Evolutionary conservation across 2,113 vertebrate species (phyloP), one percentile per base, ranked within the genome.

Genomic region (Enhydra lutris): DNA sequence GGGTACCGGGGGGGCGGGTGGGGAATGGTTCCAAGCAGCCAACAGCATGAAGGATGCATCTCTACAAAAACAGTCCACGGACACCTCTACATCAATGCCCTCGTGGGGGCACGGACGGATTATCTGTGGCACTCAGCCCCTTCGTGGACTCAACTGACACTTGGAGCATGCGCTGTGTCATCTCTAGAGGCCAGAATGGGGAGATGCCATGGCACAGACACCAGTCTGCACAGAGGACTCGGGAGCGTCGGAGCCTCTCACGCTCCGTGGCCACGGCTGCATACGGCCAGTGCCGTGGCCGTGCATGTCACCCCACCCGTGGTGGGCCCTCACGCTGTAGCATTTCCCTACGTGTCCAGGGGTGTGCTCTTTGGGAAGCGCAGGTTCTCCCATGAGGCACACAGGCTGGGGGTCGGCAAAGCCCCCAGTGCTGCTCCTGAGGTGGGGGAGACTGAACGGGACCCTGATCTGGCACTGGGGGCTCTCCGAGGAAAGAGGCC

Each of bases 91-190:
- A 1, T 17, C 74, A 5, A 14, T 1, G 14, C 8, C 74, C 26
- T 47, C 1, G 26, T 7, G 26, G 15, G 42, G 26, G 42, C 4
- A 14, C 7, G 1, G 11, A 47, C 7, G 2, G 36, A 31, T 42
- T 0, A 1, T 45, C 24, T 17, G 14, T 1, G 24, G 73, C 3
- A 26, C 42, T 15, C 24, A 17, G 42, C 39, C 24, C 0, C n/a
- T 3, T 1, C 0, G 42, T 31, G 42, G 15, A 15, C 26, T 15
- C 39, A 12, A 15, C 42, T 18, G 26, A 9, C 24, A 8, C 74
- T 2, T 14, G 8, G 24, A 9, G 24, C 74, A 17, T 1, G 42
- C 24, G 4, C 14, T 2, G 74, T 18, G 26, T 78, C 74, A 7
- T 17, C 74, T 31, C 74, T 18, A 26, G 13, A 29, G 26, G 42